Evolutionary conservation across 2,797 vertebrate species (phyloP), one percentile per base, ranked within the genome.

Genomic region (Paramormyrops hopkinsi): DNA sequence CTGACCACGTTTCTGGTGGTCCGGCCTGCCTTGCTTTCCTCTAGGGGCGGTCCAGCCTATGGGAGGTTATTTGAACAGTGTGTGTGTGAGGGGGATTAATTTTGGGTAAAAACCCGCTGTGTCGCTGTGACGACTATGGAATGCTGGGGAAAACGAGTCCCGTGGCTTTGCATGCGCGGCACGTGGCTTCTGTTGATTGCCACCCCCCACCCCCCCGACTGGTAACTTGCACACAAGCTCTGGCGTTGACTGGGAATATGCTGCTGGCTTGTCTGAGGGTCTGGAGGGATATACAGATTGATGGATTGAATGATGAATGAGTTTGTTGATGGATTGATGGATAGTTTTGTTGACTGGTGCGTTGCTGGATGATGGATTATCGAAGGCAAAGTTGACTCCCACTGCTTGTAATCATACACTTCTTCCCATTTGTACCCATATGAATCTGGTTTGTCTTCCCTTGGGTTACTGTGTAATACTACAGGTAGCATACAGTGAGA

Each of bases 121-220:
- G 86, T 88, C 19, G 41, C 86, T 41, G 59, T 62, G 86, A 88
- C 56, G n/a, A 88, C 86, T 88, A 25, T 51, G 56, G 54, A 69
- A 88, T 46, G 59, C 59, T 48, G 33, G 22, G 22, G 33, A 62
- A 46, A 69, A 48, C 3, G 85, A 56, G 33, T 87, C 85, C 29
- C 25, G 41, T 12, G 84, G 25, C 25, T 51, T 51, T 29, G 46
- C 84, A 53, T 86, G 84, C 76, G 25, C 14, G 17, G 29, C 65
- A 56, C 51, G 53, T 44, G 25, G 48, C 33, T 41, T 12, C 85
- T 53, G 50, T 19, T 51, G 46, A 46, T 29, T 33, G 17, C 25
- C 79, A 4, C 44, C 7, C 14, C 44, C 4, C 17, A 83, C 6
- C 33, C 44, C 22, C 82, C n/a, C 0, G 4, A 50, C 48, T 29